Base-by-base conservation (phyloP, 2,113 vertebrate species). In the Ailuropoda melanoleuca region DNA sequence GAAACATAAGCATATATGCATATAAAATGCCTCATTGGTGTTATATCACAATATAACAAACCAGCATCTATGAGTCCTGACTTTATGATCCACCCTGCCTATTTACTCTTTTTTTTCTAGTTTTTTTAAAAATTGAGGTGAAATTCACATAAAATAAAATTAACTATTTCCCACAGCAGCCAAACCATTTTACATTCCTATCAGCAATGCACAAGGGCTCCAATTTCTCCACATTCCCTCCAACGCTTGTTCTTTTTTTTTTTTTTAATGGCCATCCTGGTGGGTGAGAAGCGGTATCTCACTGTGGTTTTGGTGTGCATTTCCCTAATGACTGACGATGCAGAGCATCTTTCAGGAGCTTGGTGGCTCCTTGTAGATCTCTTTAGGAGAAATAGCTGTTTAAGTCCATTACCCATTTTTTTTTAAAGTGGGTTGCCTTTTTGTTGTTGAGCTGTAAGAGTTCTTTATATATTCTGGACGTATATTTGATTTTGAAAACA, bases 401-500 rank as follows among this genome's bases (percentile, higher is more conserved):
- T 70, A 64, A 94, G 74, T 56, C n/a, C 84, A 78, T 92, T 89
- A 53, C 37, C 29, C 17, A 29, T 29, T 94, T 89, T 95, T 90
- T 66, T 34, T 46, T 26, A 31, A 93, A 60, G 74, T 96, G 56
- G 37, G 21, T 68, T 68, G 34, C 74, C 75, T 84, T 97, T 86
- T 74, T 50, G 29, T 48, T 74, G 48, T 97, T 95, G 53, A 92
- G 15, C 60, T 84, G 10, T 50, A 83, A 81, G 66, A 74, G 26
- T 56, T 83, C 31, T 34, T 88, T 74, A 60, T 95, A 81, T 92
- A 68, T 91, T 62, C 48, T 90, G 72, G 34, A 43, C 75, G 12
- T 74, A 68, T 83, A 72, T 87, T 92, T 86, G 62, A 15, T 75
- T 93, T 64, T 56, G 60, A 88, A 98, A 93, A 88, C 43, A 90